A percentile compares a stretch with the other conserved stretches of the same genome.
phyloP scores from a whole-genome alignment of 2,888 invertebrate species.

The Agapostemon virescens region DNA sequence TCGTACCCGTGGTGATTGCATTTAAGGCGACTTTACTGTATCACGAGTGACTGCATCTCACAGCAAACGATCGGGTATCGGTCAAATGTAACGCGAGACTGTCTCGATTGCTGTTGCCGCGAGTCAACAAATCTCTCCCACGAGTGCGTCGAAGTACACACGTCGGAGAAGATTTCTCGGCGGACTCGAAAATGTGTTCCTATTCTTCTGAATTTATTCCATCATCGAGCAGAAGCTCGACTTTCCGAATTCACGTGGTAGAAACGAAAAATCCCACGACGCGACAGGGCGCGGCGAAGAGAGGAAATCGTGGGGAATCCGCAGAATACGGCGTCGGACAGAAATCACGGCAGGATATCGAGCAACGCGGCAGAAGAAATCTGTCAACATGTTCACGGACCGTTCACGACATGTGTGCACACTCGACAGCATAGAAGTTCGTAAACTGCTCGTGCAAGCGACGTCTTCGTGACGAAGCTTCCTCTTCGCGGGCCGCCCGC shows the following conservation, averaged over 20 bases:
- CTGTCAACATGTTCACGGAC: background rate
- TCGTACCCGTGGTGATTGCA: no score
- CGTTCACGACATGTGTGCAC: background rate
- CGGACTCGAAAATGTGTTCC: background rate
- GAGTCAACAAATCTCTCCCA: background rate
- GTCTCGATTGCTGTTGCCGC: background rate
- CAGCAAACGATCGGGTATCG: background rate
- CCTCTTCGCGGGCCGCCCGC: background rate
- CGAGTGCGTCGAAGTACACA: background rate
- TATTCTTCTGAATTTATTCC: background rate
- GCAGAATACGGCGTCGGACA: background rate
- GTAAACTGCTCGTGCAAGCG: constrained; percentile 7
- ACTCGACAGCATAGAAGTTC: background rate
- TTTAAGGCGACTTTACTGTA: background rate
- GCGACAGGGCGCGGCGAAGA: background rate
- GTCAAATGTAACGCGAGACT: background rate
- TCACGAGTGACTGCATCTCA: background rate
- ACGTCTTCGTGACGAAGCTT: background rate
- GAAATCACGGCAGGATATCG: background rate
- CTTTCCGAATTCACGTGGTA: background rate
- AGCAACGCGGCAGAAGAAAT: background rate
- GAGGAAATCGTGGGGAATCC: background rate
- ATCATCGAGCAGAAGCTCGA: background rate
- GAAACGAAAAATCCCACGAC: background rate
- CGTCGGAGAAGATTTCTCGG: background rate